Percentiles rank a stretch among this genome's conserved stretches.
phyloP scores from a whole-genome alignment of 2,888 invertebrate genomes.

The Tridacna crocea region DNA sequence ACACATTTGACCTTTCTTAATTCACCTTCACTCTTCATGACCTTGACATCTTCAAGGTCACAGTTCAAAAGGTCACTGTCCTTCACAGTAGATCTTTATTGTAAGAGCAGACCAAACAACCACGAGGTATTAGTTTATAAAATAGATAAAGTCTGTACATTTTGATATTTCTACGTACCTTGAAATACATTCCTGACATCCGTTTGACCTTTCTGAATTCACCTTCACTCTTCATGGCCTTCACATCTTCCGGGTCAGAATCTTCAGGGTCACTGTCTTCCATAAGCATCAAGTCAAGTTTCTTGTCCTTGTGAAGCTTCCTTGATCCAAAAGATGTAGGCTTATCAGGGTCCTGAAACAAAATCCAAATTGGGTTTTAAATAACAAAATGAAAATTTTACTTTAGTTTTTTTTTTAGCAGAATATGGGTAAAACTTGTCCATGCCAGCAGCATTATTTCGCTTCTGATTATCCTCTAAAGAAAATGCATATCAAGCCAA shows the following conservation, averaged over 20 bases:
- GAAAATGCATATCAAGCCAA: too few relatives aligned
- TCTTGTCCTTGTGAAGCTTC: constrained; percentile 75
- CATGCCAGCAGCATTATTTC: too few relatives aligned
- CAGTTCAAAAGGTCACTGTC: constrained; percentile 66
- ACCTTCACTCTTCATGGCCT: constrained; percentile 72
- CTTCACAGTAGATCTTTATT: constrained; percentile 38
- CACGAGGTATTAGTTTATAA: neutral
- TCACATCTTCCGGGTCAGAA: constrained; percentile 61
- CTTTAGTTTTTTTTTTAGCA: too few relatives aligned
- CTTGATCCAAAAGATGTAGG: constrained; percentile 75
- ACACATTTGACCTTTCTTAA: constrained; percentile 47
- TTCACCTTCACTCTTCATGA: constrained; percentile 11
- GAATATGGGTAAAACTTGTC: too few relatives aligned
- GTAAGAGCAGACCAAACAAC: too few relatives aligned
- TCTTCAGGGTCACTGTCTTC: constrained; percentile 70
- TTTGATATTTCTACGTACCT: constrained; percentile 71
- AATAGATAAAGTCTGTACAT: neutral
- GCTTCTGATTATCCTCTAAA: too few relatives aligned
- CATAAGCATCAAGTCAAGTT: constrained; percentile 67
- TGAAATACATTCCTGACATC: constrained; percentile 81
- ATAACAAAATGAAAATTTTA: too few relatives aligned
- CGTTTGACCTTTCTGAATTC: constrained; percentile 79
- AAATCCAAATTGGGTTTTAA: neutral
- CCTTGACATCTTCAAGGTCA: constrained; percentile 65
- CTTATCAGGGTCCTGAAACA: constrained; percentile 52